These are phyloP conservation scores for Lottia scabra DNA, from an alignment of 2,888 invertebrate species.

Conservation along the genomic window DNA sequence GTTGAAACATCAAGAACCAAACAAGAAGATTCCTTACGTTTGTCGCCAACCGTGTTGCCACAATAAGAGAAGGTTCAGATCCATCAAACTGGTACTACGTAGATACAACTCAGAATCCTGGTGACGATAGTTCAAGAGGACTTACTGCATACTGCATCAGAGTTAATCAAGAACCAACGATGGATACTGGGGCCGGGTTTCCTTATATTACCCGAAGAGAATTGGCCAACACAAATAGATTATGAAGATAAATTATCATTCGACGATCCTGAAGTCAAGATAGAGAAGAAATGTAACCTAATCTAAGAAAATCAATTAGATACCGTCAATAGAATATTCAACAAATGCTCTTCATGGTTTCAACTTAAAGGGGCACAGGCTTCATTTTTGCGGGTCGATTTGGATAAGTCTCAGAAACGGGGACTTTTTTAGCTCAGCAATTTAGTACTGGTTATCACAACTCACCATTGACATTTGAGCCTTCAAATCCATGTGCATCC, in stretches of 20 bases:
- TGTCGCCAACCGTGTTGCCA: conserved; percentile 5
- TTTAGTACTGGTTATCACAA: too few species aligned
- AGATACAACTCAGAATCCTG: background rate
- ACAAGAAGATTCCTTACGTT: conserved; percentile 11
- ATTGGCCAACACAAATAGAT: too few species aligned
- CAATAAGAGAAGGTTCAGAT: conserved; percentile 13
- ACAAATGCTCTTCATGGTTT: conserved; percentile 2
- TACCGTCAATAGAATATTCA: background rate
- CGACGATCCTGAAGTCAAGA: conserved; percentile 4
- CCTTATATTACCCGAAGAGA: background rate
- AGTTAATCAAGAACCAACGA: background rate
- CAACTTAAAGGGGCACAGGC: too few species aligned
- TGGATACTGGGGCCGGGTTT: conserved; percentile 10
- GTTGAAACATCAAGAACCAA: conserved; percentile 11
- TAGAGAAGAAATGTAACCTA: background rate
- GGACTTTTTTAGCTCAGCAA: too few species aligned
- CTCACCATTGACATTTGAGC: too few species aligned
- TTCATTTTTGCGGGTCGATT: too few species aligned
- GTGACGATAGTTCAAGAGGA: conserved; percentile 7
- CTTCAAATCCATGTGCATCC: too few species aligned
- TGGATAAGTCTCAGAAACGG: too few species aligned
- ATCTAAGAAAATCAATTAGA: background rate
- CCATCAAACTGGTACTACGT: conserved; percentile 1
- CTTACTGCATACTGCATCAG: background rate
- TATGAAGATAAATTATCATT: background rate